Base-by-base conservation (phyloP, 2,888 invertebrate genomes). In the Oegoconia quadripuncta region DNA sequence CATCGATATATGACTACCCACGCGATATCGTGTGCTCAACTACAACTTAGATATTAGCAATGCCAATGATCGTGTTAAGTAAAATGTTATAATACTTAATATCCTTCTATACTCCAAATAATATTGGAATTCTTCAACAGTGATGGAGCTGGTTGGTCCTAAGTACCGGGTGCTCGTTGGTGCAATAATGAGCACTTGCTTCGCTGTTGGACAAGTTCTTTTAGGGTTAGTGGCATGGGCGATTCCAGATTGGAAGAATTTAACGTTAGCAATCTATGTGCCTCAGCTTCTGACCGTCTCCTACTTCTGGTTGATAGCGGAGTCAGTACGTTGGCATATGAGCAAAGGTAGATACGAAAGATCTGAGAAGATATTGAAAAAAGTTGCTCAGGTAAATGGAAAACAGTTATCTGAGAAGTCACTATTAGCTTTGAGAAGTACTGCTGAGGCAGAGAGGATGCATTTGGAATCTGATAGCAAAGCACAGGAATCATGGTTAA, bases 291-390 rank as follows among this genome's bases (percentile, higher is more conserved):
- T 92, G 0, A 88, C 92, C 28, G 58, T 94, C 16, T 65, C 87
- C 6, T 91, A 92, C 55, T 89, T 90, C 45, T 91, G 91, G 89
- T 55, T 91, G 8, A 70, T 91, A 36, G 90, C 91, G 0, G 92
- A 93, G 70, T 92, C 92, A n/a, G 82, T 92, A 3, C 82, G 93
- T 43, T 94, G 94, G 94, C 88, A 93, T 34, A 74, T 94, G 49
- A 91, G 91, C 39, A 92, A 93, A 58, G 91, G 91, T 1, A 88
- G 90, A 37, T 89, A 89, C 39, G 88, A 90, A 11, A 89, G 92
- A 47, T 93, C 93, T 0, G 90, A 91, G 50, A 71, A 68, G 12
- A 88, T 93, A 2, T 73, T 93, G 6, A 86, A 88, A 28, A 88
- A 82, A 44, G 90, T 93, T 2, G 91, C 93, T 0, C 76, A 72